Base-by-base conservation (phyloP, 1,140 invertebrate genomes). In the Saccostrea glomerata region DNA sequence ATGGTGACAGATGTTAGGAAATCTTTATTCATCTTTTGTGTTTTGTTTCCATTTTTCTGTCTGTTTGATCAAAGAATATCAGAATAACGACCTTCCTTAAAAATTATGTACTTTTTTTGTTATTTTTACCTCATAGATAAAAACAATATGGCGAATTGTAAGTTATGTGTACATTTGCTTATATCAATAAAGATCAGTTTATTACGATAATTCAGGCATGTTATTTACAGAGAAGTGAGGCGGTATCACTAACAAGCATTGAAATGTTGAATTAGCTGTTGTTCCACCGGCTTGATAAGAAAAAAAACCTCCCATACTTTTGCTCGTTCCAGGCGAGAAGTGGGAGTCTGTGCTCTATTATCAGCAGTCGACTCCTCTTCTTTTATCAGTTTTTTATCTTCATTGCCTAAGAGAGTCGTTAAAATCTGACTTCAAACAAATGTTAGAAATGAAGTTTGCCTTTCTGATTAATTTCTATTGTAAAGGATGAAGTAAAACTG, bases 131-230 rank as follows among this genome's bases (percentile, higher is more conserved):
- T 13, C 23, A 9, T 25, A 30, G 70, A 77, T 77, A 25, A 77
- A 77, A 77, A 77, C 70, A 77, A 77, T 77, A 77, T 77, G 70
- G 70, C 70, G 70, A 77, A 30, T 66, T 23, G 23, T 36, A 30
- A 36, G 23, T 12, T 63, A 36, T 77, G 70, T 77, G 70, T 25
- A 77, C 70, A 11, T 36, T 77, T 77, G 25, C 25, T 77, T 77
- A 77, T 77, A 77, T 77, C 70, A 77, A 77, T 77, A 77, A 77
- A 77, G 70, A 77, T 77, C 70, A 36, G 70, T 77, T 77, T 77
- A 77, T 77, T 77, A 77, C 9, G 70, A 77, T 77, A 77, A 77
- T 36, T 15, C 70, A 77, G 70, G 70, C 70, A 77, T 77, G 70
- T 77, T 77, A 77, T 77, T 77, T 77, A 77, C 70, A 77, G 36